A percentile compares a stretch with the other conserved stretches of the same genome.
phyloP scores from a whole-genome alignment of 1,140 invertebrate genomes.

The Heliothis subflexa region DNA sequence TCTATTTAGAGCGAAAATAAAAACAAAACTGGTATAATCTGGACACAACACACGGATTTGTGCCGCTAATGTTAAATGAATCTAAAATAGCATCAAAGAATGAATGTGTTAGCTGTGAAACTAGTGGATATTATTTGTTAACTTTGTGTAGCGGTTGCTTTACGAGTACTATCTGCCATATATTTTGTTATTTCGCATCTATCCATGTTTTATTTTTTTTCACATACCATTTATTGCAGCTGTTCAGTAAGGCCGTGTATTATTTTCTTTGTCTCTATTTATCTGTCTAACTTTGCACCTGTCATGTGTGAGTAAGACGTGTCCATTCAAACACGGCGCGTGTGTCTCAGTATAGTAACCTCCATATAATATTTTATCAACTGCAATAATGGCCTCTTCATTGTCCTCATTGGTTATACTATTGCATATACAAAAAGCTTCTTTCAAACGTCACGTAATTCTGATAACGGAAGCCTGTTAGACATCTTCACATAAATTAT shows the following conservation, averaged over 20 bases:
- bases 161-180: too few species aligned
- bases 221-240: too few species aligned
- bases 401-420: neutral
- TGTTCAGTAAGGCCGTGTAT: neutral
- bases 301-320: neutral
- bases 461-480: neutral
- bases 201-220: too few species aligned
- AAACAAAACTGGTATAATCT: neutral
- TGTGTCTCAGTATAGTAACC: neutral
- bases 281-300: neutral
- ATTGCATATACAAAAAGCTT: neutral
- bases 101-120: too few species aligned
- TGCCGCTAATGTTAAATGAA: neutral
- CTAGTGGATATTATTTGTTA: too few species aligned
- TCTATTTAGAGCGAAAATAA: constrained; percentile 13
- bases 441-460: neutral
- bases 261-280: neutral
- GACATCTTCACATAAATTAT: neutral
- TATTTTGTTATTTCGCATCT: too few species aligned
- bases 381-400: neutral
- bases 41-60: constrained; percentile 7
- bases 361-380: neutral
- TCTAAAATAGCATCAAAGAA: neutral
- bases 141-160: too few species aligned
- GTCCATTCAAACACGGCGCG: neutral